Percentiles rank a stretch among this genome's conserved stretches.
phyloP scores from a whole-genome alignment of 2,888 invertebrate genomes.

The Trichacis sp. region DNA sequence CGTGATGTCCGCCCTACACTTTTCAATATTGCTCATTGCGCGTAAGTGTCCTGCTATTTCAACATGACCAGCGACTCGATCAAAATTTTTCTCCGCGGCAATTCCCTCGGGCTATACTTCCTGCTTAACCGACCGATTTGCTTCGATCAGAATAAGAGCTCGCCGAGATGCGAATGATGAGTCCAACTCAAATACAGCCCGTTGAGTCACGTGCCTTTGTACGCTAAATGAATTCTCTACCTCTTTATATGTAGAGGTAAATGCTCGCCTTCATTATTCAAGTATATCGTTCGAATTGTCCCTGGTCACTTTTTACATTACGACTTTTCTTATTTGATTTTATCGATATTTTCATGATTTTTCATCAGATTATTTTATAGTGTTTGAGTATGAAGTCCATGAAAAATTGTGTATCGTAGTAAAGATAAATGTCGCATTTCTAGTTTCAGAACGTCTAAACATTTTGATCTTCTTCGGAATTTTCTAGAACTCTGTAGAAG shows the following conservation, averaged over 20 bases:
- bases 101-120: slow-evolving; percentile 56
- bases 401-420: too few species aligned
- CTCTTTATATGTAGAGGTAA: slow-evolving; percentile 38
- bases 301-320: too few species aligned
- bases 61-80: slow-evolving; percentile 56
- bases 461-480: too few species aligned
- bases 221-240: slow-evolving; percentile 43
- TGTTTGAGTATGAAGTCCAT: too few species aligned
- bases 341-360: too few species aligned
- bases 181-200: slow-evolving; percentile 47
- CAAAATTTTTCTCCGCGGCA: slow-evolving; percentile 57
- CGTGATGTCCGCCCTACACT: slow-evolving; percentile 27
- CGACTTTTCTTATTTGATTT: too few species aligned
- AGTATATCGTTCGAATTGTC: too few species aligned
- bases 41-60: slow-evolving; percentile 45
- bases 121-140: slow-evolving; percentile 55
- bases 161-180: slow-evolving; percentile 44
- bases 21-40: slow-evolving; percentile 33
- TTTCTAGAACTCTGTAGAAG: too few species aligned
- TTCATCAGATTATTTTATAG: too few species aligned
- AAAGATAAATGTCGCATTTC: too few species aligned
- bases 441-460: too few species aligned
- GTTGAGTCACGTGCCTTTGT: slow-evolving; percentile 49
- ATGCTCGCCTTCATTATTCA: slow-evolving; percentile 4
- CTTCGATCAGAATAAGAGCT: slow-evolving; percentile 46